Evolutionary conservation across 1,140 invertebrate species (phyloP), one percentile per base, ranked within the genome.

Genomic region (Lordiphosa collinella): DNA sequence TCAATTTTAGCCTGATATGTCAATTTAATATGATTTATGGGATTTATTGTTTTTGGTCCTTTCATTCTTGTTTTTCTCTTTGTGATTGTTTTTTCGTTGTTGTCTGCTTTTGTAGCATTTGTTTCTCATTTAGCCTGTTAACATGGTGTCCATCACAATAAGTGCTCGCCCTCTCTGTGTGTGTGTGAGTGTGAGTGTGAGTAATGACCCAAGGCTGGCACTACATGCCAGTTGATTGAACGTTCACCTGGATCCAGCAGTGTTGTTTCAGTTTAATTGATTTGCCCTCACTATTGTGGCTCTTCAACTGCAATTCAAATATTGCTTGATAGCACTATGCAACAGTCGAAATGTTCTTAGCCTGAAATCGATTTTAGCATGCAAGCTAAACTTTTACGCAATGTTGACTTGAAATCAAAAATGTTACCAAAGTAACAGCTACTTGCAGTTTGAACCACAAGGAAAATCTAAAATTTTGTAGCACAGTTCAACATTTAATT

Each of bases 21-120:
- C 78, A 84, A 84, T 84, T 84, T 84, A 84, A 84, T 84, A 84
- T 84, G 78, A 84, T 84, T 84, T 84, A 84, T 84, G 78, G 68
- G 78, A 84, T 78, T 84, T 84, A 84, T 84, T 82, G 72, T 84
- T 73, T 73, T 82, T 65, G 56, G 36, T 12, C 34, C 3, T 46
- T 10, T 36, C 6, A 18, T 18, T 4, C 22, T 11, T 32, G 29
- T 31, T 36, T 32, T 59, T 13, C n/a, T 10, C 10, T 43, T 32
- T 31, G 18, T 50, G 55, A 37, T 72, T 53, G 71, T 78, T 47
- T 62, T 58, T 57, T 61, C 68, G 38, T 51, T 40, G 60, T 63
- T 63, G 60, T 63, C 63, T 67, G 75, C 67, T 80, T 48, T 34
- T 80, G 76, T 82, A 56, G 76, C 76, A 82, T 84, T 82, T 76